Evolutionary conservation across 2,888 invertebrate species (phyloP).

Genomic region (Cataglyphis albicans): DNA sequence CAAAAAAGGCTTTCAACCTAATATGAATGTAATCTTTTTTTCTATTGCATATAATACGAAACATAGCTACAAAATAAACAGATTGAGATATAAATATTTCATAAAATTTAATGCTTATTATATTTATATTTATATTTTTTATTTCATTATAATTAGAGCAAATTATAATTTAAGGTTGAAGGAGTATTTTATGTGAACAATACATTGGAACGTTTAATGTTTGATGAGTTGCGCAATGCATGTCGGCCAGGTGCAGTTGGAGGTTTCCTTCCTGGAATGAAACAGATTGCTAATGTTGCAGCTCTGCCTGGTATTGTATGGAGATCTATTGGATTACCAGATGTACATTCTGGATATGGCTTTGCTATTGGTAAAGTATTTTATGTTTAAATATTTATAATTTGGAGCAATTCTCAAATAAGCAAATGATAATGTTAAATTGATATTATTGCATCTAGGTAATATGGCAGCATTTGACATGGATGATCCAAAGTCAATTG

Average conservation of each 20-base stretch:
- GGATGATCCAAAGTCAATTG: conserved; percentile 95
- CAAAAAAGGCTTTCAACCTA: conserved; percentile 99
- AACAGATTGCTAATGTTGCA: conserved; percentile 99
- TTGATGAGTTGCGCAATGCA: conserved; percentile 97
- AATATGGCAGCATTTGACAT: conserved; percentile 99
- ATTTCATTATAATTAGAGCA: neutral
- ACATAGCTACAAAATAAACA: neutral
- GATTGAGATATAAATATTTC: neutral
- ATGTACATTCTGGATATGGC: conserved; percentile 99
- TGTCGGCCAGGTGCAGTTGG: conserved; percentile 96
- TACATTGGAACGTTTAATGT: conserved; percentile 96
- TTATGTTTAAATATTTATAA: conserved; percentile 13
- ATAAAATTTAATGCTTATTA: neutral
- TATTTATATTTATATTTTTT: conserved; percentile 1
- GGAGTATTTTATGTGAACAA: conserved; percentile 98
- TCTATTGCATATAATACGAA: conserved; percentile 12
- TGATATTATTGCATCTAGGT: conserved; percentile 86
- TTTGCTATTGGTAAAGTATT: conserved; percentile 95
- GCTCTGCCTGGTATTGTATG: conserved; percentile 99
- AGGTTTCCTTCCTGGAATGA: conserved; percentile 99
- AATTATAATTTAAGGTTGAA: conserved; percentile 90
- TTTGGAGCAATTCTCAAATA: neutral
- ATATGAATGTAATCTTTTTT: conserved; percentile 93
- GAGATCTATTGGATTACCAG: conserved; percentile 96
- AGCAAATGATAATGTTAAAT: conserved; percentile 10